Base-by-base conservation (phyloP, 2,797 vertebrate species). In the Megaceryle alcyon region DNA sequence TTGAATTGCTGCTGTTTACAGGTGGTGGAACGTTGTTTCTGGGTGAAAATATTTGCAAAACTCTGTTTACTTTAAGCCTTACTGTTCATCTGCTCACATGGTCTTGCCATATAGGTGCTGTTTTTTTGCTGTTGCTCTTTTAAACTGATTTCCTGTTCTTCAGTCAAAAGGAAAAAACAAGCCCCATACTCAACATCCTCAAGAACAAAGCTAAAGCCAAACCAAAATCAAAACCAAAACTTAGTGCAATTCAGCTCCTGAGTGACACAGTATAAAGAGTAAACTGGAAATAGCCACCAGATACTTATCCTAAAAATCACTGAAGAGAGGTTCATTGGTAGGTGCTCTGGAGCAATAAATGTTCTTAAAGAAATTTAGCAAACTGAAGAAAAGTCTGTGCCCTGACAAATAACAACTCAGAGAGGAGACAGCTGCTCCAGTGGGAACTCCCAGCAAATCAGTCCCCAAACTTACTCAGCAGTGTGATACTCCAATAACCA, bases 1-100 rank as follows among this genome's bases (percentile, higher is more conserved):
- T 96, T 96, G 92, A 88, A 68, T 93, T 85, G 78, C 64, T 96
- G 37, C 92, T 96, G 86, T 94, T 96, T 91, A 88, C 37, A 28
- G 70, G 66, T 63, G 33, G 48, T 37, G 25, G 77, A 86, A 90
- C 16, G 1, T 77, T 95, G 86, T 86, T 92, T 81, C 70, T 88
- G 44, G 64, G 60, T 90, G 78, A 88, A 95, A 94, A 92, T 95
- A 91, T 87, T 94, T 93, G 69, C 88, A 87, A 78, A 61, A 56
- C 53, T 28, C 60, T 35, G 14, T 77, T 35, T 46, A 90, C 68
- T 69, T 91, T 82, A 82, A 86, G 61, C 31, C 16, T 53, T 88
- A 33, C 20, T 28, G 5, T 2, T 95, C 81, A 63, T 68, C 78
- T 94, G 44, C 49, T 91, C 70, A 63, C 39, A 56, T 3, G 37